Conservation (phyloP, 2,797 vertebrate genomes). For the Lagodon rhomboides region DNA sequence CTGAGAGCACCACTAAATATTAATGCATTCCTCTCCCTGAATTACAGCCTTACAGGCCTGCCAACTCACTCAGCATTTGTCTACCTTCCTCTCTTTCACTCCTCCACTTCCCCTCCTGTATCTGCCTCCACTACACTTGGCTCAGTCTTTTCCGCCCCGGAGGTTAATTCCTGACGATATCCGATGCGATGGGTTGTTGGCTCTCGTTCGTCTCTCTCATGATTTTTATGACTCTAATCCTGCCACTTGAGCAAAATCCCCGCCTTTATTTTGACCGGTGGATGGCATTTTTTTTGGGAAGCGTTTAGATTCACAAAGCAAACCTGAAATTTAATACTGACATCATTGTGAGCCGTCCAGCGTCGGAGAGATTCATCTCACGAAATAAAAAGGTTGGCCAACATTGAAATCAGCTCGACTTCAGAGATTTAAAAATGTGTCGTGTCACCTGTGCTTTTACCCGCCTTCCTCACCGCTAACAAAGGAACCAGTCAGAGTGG, state of each 20-base stretch:
- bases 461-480: conserved; percentile 26
- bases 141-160: conserved; percentile 70
- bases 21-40: conserved; percentile 77
- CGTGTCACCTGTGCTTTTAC: conserved; percentile 24
- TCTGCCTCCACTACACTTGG: conserved; percentile 58
- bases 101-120: conserved; percentile 34
- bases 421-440: conserved; percentile 46
- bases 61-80: conserved; percentile 73
- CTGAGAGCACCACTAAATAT: conserved; percentile 83
- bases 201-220: conserved; percentile 75
- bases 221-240: conserved; percentile 78
- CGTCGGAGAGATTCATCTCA: conserved; percentile 56
- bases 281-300: conserved; percentile 65
- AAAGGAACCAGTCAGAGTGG: conserved; percentile 28
- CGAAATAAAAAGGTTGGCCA: conserved; percentile 19
- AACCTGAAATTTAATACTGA: conserved; percentile 67
- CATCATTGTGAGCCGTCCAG: conserved; percentile 43
- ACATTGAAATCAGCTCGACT: conserved; percentile 49
- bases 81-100: conserved; percentile 59
- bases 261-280: conserved; percentile 64
- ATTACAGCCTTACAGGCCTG: conserved; percentile 75
- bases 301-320: conserved; percentile 73
- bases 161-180: conserved; percentile 82
- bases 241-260: conserved; percentile 74
- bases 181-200: conserved; percentile 77